Conservation (phyloP, 1,140 invertebrate species). For the Pantala flavescens region DNA sequence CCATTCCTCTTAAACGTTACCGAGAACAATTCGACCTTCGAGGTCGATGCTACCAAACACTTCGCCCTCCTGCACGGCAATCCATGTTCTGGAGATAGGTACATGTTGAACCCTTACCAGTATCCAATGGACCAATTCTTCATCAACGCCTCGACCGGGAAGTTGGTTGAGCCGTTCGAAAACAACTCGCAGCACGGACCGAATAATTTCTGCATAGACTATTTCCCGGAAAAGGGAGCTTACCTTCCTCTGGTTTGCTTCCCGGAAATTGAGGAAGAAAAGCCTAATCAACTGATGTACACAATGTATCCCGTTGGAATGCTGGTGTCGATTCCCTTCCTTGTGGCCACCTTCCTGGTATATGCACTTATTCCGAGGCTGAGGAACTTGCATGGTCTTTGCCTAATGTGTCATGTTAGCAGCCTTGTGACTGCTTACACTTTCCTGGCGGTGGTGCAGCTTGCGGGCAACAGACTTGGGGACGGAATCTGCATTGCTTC, state of each 20-base stretch:
- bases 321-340: slow-evolving; percentile 57
- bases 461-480: slow-evolving; percentile 33
- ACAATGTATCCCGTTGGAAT: slow-evolving; percentile 38
- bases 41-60: neutral
- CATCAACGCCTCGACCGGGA: neutral
- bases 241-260: neutral
- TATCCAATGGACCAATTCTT: neutral
- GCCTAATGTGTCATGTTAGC: slow-evolving; percentile 57
- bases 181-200: neutral
- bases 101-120: neutral
- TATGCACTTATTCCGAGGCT: slow-evolving; percentile 59
- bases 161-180: neutral
- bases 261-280: neutral
- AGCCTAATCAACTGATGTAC: neutral
- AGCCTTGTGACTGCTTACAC: slow-evolving; percentile 50
- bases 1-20: neutral
- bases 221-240: neutral
- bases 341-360: slow-evolving; percentile 56
- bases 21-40: neutral
- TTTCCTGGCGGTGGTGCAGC: slow-evolving; percentile 42
- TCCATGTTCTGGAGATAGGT: neutral
- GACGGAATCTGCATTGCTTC: slow-evolving; percentile 32
- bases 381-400: slow-evolving; percentile 59
- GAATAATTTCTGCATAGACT: neutral
- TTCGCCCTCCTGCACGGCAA: neutral